A percentile compares a stretch with the other conserved stretches of the same genome.
Conservation (phyloP, 53 echinoderm and acorn worm species). For the Holothuria scabra region DNA sequence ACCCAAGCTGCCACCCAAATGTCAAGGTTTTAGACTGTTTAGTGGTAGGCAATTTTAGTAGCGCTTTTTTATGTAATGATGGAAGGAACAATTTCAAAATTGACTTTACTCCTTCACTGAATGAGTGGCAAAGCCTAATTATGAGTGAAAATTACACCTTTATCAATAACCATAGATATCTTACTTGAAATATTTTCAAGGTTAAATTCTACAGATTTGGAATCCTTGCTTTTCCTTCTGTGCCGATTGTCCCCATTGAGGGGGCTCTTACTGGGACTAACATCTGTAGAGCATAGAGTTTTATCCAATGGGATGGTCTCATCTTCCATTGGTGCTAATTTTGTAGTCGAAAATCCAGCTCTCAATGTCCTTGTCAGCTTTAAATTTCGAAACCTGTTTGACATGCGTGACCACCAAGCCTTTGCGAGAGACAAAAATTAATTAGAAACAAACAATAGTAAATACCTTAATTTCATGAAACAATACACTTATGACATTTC, state of each 20-base stretch:
- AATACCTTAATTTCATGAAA: no score
- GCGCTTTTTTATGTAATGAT: no score
- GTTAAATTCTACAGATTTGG: slow-evolving; percentile 54
- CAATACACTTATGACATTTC: no score
- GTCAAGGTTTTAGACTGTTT: no score
- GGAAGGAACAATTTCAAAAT: no score
- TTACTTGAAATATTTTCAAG: slow-evolving; percentile 57
- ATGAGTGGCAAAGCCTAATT: no score
- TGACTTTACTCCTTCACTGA: no score
- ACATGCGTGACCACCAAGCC: slow-evolving; percentile 99
- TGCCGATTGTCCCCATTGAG: slow-evolving; percentile 50
- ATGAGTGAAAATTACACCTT: no score
- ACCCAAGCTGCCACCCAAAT: no score
- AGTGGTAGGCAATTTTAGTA: no score
- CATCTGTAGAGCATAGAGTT: slow-evolving; percentile 59
- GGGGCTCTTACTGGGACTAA: neutral
- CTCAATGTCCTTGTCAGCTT: slow-evolving; percentile 86
- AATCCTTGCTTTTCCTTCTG: slow-evolving; percentile 55
- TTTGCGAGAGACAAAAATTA: slow-evolving; percentile 18
- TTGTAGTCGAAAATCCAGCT: slow-evolving; percentile 67
- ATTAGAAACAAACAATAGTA: neutral
- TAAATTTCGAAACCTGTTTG: slow-evolving; percentile 94
- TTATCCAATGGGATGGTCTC: slow-evolving; percentile 55
- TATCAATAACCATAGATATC: neutral
- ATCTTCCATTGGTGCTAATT: slow-evolving; percentile 83